Evolutionary conservation across 1,140 invertebrate species (phyloP), one percentile per base, ranked within the genome.

Genomic region (Maniola jurtina): DNA sequence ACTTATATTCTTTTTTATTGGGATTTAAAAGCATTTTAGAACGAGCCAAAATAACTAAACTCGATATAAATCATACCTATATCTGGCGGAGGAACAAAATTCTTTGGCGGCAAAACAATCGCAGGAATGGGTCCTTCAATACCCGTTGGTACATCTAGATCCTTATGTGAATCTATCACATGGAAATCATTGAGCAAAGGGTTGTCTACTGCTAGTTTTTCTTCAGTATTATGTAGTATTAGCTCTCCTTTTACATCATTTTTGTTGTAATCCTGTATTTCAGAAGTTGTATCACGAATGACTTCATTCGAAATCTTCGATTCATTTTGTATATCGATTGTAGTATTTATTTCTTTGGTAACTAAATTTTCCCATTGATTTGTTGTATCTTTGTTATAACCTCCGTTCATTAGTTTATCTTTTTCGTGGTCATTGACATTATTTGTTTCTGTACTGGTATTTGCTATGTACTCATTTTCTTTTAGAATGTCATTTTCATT

Each of bases 141-240:
- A n/a, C 92, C 92, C 0, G 89, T 80, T 0, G 93, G 93, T 0
- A 92, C 90, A 40, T 93, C 92, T n/a, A 94, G 71, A 61, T 94
- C 93, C 63, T 92, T 91, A 52, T 92, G 92, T 0, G 92, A 81
- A 47, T 92, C 86, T 35, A 93, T 86, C 0, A 91, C 72, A 38
- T 91, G 89, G 40, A 89, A 89, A 64, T 69, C 66, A 0, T 79
- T 62, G 38, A 88, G 61, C n/a, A 66, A 72, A 6, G 83, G 81
- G 66, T 87, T 84, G 0, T 55, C 54, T 11, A 34, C 34, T n/a
- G 34, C 54, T n/a, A 55, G 34, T 11, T 55, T 55, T 35, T 55
- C 54, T 35, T 36, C 54, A 55, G 11, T 76, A 62, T 52, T 74
- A 14, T 62, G 48, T 3, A 55, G 5, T 55, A 38, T 61, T 13